Percentiles rank a stretch among this genome's conserved stretches.
Conservation (phyloP, 2,888 invertebrate species). For the Mythimna vitellina region DNA sequence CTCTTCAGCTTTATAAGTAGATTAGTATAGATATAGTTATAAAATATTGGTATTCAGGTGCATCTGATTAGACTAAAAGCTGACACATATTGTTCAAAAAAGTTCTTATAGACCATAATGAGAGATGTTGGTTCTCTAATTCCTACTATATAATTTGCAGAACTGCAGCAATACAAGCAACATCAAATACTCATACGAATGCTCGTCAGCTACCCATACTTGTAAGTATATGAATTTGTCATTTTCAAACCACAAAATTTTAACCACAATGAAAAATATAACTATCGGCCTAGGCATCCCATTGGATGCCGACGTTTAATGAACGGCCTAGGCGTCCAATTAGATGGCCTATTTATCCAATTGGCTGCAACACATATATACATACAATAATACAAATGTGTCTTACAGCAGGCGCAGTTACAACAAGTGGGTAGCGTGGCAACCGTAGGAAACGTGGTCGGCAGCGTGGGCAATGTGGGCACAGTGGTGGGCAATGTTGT, state of each 20-base stretch:
- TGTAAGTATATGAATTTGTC: conserved; percentile 84
- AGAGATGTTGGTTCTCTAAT: conserved; percentile 12
- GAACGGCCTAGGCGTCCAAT: too few relatives aligned
- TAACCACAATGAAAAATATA: conserved; percentile 4
- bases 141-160: conserved; percentile 69
- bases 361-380: not conserved
- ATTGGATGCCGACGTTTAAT: too few relatives aligned
- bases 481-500: conserved; percentile 68
- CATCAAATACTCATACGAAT: conserved; percentile 85
- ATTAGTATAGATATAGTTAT: too few relatives aligned
- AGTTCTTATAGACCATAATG: not conserved
- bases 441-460: conserved; percentile 69
- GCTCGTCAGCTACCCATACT: conserved; percentile 92
- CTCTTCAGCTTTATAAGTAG: too few relatives aligned
- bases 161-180: conserved; percentile 83
- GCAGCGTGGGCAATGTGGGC: conserved; percentile 67
- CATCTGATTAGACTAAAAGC: not conserved
- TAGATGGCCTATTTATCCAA: too few relatives aligned
- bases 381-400: not conserved
- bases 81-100: not conserved
- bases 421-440: conserved; percentile 87
- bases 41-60: not conserved
- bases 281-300: too few relatives aligned
- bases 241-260: not conserved
- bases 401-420: conserved; percentile 92